Percentiles rank a stretch among this genome's conserved stretches.
These are phyloP conservation scores for Dicranocentrus wangi DNA, from an alignment of 2,888 invertebrate species.

Conservation along the genomic window DNA sequence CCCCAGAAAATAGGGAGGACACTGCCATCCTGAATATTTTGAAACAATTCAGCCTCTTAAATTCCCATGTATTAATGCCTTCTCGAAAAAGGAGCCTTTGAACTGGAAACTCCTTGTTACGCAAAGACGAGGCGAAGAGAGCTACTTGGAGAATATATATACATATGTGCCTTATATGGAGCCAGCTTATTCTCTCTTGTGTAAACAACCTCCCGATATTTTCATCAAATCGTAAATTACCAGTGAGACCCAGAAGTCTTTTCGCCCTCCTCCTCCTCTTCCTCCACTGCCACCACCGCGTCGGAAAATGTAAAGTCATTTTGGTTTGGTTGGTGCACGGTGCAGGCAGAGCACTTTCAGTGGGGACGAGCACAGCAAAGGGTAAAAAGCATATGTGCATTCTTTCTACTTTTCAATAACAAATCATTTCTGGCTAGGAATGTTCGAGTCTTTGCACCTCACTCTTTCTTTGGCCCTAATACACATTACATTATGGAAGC, in stretches of 20 bases:
- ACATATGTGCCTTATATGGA: too few relatives aligned
- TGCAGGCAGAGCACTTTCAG: too few relatives aligned
- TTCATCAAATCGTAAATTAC: slow-evolving; percentile 62
- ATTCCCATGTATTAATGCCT: slow-evolving; percentile 36
- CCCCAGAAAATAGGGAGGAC: slow-evolving; percentile 55
- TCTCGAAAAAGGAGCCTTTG: not conserved
- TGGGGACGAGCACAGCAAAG: not conserved
- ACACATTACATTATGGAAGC: too few relatives aligned
- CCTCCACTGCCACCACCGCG: too few relatives aligned
- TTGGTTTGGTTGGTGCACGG: too few relatives aligned
- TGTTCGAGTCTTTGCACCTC: not conserved
- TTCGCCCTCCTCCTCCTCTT: too few relatives aligned
- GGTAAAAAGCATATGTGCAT: slow-evolving; percentile 45
- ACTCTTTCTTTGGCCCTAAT: not conserved
- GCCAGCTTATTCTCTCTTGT: slow-evolving; percentile 31
- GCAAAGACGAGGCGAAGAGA: slow-evolving; percentile 8
- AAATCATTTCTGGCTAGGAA: slow-evolving; percentile 40
- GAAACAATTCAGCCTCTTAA: slow-evolving; percentile 62
- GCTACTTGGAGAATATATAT: too few relatives aligned
- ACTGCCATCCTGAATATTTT: slow-evolving; percentile 58
- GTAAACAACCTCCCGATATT: slow-evolving; percentile 54
- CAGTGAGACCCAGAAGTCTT: too few relatives aligned
- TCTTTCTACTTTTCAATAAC: slow-evolving; percentile 49
- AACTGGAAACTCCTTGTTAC: too few relatives aligned
- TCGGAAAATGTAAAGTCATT: too few relatives aligned